Conservation (phyloP, 1,140 invertebrate species). For the Drosophila setifemur region DNA sequence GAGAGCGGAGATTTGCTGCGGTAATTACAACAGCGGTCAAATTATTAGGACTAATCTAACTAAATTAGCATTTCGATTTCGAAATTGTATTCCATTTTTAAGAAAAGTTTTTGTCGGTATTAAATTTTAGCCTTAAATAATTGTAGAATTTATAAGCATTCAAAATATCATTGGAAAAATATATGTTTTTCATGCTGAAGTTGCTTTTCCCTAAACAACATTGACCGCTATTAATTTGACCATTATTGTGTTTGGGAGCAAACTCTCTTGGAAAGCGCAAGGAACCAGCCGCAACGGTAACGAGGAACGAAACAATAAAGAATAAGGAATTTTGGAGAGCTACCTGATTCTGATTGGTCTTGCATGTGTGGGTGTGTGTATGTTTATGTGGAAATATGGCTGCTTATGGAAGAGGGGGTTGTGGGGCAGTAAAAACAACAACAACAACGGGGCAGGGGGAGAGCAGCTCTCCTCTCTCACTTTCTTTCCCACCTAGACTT, state of each 20-base stretch:
- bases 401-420: neutral
- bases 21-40: neutral
- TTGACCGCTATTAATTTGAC: neutral
- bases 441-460: neutral
- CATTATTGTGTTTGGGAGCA: neutral
- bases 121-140: too few species aligned
- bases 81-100: neutral
- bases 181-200: too few species aligned
- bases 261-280: slow-evolving; percentile 10
- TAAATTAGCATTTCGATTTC: neutral
- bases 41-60: neutral
- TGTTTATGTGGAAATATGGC: slow-evolving; percentile 7
- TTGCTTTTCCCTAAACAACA: too few species aligned
- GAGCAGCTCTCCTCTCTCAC: neutral
- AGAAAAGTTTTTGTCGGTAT: too few species aligned
- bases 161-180: too few species aligned
- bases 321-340: slow-evolving; percentile 4
- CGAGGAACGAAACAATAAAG: slow-evolving; percentile 7
- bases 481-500: slow-evolving; percentile 7
- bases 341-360: slow-evolving; percentile 31
- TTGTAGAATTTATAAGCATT: too few species aligned
- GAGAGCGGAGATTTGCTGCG: neutral
- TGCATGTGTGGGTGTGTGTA: slow-evolving; percentile 1
- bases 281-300: slow-evolving; percentile 13
- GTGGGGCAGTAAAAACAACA: neutral